These are phyloP conservation scores for Synaphobranchus kaupii DNA, from an alignment of 2,797 vertebrate genomes.

Conservation along the genomic window DNA sequence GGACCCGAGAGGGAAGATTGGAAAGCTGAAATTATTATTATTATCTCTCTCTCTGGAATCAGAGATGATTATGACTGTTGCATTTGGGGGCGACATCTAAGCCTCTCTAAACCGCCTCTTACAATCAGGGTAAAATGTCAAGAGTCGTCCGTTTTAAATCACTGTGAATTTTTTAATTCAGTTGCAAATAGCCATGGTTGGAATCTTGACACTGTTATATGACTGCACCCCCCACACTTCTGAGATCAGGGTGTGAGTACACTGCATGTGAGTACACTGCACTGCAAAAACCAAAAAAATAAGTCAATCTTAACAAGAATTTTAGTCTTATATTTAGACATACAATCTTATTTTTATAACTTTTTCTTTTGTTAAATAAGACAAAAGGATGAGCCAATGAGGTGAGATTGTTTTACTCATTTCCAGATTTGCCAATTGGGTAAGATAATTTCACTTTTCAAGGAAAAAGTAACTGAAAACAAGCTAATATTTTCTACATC, in stretches of 20 bases:
- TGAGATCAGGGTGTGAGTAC: slow-evolving; percentile 2
- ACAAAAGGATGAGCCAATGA: too few species aligned
- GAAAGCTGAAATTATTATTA: not conserved
- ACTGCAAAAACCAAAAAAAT: too few species aligned
- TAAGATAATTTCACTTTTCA: too few species aligned
- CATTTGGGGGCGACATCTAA: not conserved
- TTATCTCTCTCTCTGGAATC: slow-evolving; percentile 8
- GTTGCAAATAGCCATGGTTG: not conserved
- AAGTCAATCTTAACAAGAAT: too few species aligned
- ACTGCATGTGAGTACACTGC: not conserved
- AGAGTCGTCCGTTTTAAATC: not conserved
- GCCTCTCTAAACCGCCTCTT: not conserved
- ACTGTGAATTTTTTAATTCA: not conserved
- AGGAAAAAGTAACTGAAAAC: too few species aligned
- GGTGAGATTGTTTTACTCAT: too few species aligned
- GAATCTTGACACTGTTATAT: too few species aligned
- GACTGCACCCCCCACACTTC: not conserved
- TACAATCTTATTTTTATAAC: too few species aligned
- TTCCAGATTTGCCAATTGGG: too few species aligned
- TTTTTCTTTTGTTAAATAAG: too few species aligned
- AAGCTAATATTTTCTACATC: too few species aligned
- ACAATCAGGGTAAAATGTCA: not conserved
- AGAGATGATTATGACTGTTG: not conserved
- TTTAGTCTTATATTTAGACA: too few species aligned
- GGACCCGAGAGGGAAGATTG: slow-evolving; percentile 26